Percentiles rank a stretch among this genome's conserved stretches.
phyloP scores from a whole-genome alignment of 2,888 invertebrate genomes.

The Chironomus tentans region DNA sequence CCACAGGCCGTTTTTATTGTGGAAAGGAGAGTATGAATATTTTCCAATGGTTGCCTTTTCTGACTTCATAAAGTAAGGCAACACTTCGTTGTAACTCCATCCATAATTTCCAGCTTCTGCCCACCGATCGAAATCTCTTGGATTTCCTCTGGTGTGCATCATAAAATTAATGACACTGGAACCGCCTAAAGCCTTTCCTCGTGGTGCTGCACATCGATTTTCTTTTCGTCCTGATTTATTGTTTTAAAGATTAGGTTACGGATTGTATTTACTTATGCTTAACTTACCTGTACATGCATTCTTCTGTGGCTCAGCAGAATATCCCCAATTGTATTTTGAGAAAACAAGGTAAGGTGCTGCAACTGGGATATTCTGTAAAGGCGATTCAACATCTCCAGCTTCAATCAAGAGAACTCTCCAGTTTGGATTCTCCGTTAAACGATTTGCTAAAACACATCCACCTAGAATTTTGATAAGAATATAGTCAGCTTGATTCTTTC shows the following conservation, averaged over 20 bases:
- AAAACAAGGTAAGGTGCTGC: conserved; percentile 47
- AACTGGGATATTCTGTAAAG: conserved; percentile 46
- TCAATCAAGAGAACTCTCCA: conserved; percentile 46
- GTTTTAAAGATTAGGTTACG: neutral
- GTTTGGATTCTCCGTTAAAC: conserved; percentile 53
- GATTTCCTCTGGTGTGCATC: conserved; percentile 34
- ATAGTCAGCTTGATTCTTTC: neutral
- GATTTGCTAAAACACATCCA: conserved; percentile 60
- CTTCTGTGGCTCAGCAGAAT: conserved; percentile 48
- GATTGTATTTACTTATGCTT: neutral
- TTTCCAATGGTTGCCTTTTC: conserved; percentile 32
- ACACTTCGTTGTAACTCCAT: conserved; percentile 41
- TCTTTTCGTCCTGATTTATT: conserved; percentile 37
- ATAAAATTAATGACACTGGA: conserved; percentile 33
- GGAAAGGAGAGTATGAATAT: conserved; percentile 33
- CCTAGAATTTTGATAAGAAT: conserved; percentile 36
- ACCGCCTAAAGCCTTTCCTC: conserved; percentile 30
- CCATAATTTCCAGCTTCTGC: conserved; percentile 35
- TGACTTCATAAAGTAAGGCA: conserved; percentile 36
- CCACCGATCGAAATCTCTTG: conserved; percentile 32
- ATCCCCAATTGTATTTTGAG: conserved; percentile 53
- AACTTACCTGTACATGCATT: conserved; percentile 45
- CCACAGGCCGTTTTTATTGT: conserved; percentile 39
- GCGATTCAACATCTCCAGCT: conserved; percentile 43
- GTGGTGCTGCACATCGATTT: conserved; percentile 41